Percentiles rank a stretch among this genome's conserved stretches.
Conservation (phyloP, 2,797 vertebrate genomes). For the Chaetodon trifasciatus region DNA sequence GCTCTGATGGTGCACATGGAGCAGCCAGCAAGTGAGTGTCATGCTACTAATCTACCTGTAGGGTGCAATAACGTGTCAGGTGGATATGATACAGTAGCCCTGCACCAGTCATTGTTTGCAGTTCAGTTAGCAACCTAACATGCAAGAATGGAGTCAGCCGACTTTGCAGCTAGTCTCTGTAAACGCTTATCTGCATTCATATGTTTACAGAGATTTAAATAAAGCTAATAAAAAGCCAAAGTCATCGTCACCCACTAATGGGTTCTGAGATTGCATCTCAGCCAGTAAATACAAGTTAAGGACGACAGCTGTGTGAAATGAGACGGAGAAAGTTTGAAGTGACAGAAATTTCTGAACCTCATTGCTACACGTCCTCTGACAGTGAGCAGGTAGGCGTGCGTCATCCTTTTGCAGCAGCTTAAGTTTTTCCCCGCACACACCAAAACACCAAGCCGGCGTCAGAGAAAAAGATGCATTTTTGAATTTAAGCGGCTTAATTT, state of each 20-base stretch:
- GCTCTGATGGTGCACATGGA: conserved; percentile 97
- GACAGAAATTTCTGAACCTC: not conserved
- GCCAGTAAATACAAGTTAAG: no score
- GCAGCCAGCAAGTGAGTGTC: conserved; percentile 96
- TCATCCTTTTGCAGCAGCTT: not conserved
- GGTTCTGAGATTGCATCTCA: no score
- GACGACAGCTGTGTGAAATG: not conserved
- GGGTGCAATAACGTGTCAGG: not conserved
- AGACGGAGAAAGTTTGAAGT: not conserved
- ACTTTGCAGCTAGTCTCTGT: no score
- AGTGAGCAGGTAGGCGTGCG: not conserved
- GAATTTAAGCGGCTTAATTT: no score
- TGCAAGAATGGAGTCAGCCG: no score
- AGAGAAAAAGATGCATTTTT: no score
- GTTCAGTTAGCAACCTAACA: no score
- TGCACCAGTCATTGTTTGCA: not conserved
- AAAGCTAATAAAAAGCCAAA: no score
- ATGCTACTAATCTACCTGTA: not conserved
- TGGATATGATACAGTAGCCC: no score
- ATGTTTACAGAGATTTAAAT: no score
- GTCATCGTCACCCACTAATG: no score
- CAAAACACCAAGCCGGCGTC: not conserved
- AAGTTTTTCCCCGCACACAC: not conserved
- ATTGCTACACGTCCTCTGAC: not conserved
- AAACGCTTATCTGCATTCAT: no score